A percentile compares a stretch with the other conserved stretches of the same genome.
Conservation (phyloP, 2,797 vertebrate species). For the Anguilla marmorata region DNA sequence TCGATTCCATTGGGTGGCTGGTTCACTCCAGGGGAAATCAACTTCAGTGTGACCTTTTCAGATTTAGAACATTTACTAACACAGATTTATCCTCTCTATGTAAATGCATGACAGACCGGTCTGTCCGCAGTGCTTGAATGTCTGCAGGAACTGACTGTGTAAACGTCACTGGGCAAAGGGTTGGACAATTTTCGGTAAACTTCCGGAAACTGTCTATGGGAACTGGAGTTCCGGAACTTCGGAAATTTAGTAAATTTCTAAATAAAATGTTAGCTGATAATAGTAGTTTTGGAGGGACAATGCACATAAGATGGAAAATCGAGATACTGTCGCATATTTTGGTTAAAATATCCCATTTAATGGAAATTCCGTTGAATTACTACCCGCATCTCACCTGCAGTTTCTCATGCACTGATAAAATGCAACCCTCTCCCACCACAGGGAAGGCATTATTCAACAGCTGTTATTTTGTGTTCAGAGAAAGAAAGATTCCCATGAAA, state of each 20-base stretch:
- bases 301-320: not conserved
- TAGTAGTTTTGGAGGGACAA: too few species aligned
- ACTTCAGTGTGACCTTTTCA: not conserved
- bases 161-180: not conserved
- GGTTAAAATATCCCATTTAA: too few species aligned
- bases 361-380: too few species aligned
- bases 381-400: too few species aligned
- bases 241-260: too few species aligned
- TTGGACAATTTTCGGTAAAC: not conserved
- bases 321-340: too few species aligned
- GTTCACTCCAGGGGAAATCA: slow-evolving; percentile 4
- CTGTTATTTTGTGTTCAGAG: too few species aligned
- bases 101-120: not conserved
- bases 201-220: not conserved
- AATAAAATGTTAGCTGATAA: too few species aligned
- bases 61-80: not conserved
- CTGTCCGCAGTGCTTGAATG: not conserved
- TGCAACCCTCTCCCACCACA: too few species aligned
- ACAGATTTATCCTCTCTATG: not conserved
- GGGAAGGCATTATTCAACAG: too few species aligned
- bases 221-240: not conserved
- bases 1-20: not conserved
- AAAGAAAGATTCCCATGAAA: too few species aligned
- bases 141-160: not conserved
- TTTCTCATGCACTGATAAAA: too few species aligned